Base-by-base conservation (phyloP, 64 coral and sea anemone genomes). In the Orbicella faveolata region DNA sequence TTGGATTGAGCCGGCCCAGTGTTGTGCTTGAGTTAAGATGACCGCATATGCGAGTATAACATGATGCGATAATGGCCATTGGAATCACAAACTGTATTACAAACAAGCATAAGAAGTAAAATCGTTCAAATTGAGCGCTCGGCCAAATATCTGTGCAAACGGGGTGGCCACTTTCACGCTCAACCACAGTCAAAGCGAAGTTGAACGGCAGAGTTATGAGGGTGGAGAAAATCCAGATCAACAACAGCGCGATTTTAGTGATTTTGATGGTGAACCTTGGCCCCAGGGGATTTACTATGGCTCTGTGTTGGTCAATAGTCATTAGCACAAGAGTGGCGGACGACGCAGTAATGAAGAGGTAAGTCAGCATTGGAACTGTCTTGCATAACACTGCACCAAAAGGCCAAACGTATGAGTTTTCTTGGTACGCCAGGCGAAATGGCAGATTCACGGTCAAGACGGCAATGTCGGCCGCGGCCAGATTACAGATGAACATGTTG, bases 71-170 rank as follows among this genome's bases (percentile, higher is more conserved):
- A 16, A 98, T 89, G 19, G 79, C 65, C 92, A 94, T 92, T 0
- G 96, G 96, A 34, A 89, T 62, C 12, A 92, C 30, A 88, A 94
- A 94, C 88, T 98, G 96, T 1, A 98, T 67, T 13, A 98, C 72
- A 66, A 98, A 83, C 17, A 98, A 57, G 8, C 72, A 33, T 6
- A 94, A 61, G 36, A 98, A 98, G 61, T 98, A 98, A 19, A 69
- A 51, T 75, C 87, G 83, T 10, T 98, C 96, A 69, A 98, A 94
- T 11, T 94, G 73, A 48, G 44, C 74, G 64, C 92, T 94, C 0
- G 92, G 96, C 96, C 96, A 98, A 6, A 89, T 41, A 75, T 98
- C 95, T 18, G 95, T 98, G 54, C 95, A 98, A 19, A 89, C 80
- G 16, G 89, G 79, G 33, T 14, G 86, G 34, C 76, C 89, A 17